Conservation (phyloP, 2,888 invertebrate species). For the Yponomeuta evonymella region DNA sequence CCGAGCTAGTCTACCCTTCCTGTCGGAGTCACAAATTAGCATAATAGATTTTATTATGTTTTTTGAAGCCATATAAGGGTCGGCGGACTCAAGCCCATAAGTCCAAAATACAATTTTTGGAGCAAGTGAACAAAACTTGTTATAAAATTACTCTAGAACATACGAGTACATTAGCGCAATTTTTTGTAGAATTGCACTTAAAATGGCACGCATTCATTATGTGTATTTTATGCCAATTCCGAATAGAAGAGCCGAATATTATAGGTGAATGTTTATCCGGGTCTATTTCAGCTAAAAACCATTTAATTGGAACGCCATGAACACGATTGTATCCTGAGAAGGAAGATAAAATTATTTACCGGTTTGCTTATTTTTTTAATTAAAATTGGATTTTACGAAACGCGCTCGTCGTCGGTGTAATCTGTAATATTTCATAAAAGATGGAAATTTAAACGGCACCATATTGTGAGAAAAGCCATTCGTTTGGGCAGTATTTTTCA, state of each 20-base stretch:
- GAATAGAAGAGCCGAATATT: background rate
- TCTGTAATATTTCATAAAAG: slow-evolving; percentile 71
- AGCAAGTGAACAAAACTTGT: no score
- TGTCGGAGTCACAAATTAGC: no score
- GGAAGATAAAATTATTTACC: slow-evolving; percentile 61
- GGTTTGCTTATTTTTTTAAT: slow-evolving; percentile 67
- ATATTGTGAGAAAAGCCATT: slow-evolving; percentile 70
- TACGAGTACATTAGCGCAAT: no score
- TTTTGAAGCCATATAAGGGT: no score
- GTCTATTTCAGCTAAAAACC: slow-evolving; percentile 28
- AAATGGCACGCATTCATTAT: background rate
- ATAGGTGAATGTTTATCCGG: slow-evolving; percentile 19
- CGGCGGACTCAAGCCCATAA: no score
- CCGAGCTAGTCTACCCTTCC: no score
- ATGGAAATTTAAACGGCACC: slow-evolving; percentile 71
- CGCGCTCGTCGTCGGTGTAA: slow-evolving; percentile 46
- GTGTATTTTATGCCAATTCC: background rate
- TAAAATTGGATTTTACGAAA: slow-evolving; percentile 68
- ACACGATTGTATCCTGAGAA: slow-evolving; percentile 51
- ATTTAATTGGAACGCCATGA: slow-evolving; percentile 60
- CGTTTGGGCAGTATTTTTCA: slow-evolving; percentile 64
- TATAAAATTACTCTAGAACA: no score
- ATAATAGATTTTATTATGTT: no score
- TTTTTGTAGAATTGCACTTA: no score
- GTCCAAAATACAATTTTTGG: no score